These are phyloP conservation scores for Pentalonia nigronervosa DNA, from an alignment of 1,140 invertebrate species.

Conservation along the genomic window DNA sequence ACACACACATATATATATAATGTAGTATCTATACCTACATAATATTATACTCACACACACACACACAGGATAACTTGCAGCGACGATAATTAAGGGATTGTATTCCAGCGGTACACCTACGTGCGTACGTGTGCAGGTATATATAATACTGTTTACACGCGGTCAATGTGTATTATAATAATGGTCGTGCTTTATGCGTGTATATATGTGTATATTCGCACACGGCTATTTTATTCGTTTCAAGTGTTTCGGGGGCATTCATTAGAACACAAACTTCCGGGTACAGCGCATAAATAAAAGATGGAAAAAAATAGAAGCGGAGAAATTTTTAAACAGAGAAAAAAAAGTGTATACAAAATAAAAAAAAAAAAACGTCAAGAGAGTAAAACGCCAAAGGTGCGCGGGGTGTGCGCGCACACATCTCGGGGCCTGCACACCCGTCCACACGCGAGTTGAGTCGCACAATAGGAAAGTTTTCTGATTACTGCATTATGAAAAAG, in stretches of 20 bases:
- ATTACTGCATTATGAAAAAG: constrained; percentile 35
- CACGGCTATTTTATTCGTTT: not conserved
- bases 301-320: not conserved
- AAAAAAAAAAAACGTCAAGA: constrained; percentile 32
- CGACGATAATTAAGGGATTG: not conserved
- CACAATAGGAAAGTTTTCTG: constrained; percentile 31
- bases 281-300: not conserved
- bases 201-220: not conserved
- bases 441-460: not conserved
- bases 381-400: not conserved
- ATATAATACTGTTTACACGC: not conserved
- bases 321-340: not conserved
- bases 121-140: not conserved
- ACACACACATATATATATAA: not conserved
- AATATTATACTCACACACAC: not conserved
- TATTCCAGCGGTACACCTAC: not conserved
- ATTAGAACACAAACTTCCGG: constrained; percentile 26
- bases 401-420: not conserved
- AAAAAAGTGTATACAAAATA: not conserved
- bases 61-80: not conserved
- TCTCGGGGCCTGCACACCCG: not conserved
- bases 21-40: not conserved
- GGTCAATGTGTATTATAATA: not conserved
- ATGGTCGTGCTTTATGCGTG: not conserved
- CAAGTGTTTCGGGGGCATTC: constrained; percentile 13